Base-by-base conservation (phyloP, 2,113 vertebrate genomes). In the Dissostichus mawsoni region DNA sequence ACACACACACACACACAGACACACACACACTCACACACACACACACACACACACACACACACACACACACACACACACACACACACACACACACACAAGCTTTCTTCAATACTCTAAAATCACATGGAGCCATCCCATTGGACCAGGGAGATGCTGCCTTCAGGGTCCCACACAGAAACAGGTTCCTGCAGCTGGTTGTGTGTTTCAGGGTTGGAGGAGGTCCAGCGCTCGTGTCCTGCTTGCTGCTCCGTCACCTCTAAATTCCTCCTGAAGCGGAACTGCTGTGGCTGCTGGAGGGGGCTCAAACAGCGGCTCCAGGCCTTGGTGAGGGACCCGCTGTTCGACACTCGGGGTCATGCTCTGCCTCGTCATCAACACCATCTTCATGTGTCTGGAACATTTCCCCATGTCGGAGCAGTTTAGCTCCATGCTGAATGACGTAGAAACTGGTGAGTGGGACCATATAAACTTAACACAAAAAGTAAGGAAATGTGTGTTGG, bases 341-440 rank as follows among this genome's bases (percentile, higher is more conserved):
- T 98, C 67, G 96, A 99, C 89, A n/a, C 87, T 98, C 51, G 96
- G 94, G 23, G 97, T 98, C 92, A 94, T 96, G 41, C 92, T 97
- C 89, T 97, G 96, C 90, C 96, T 99, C 5, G 92, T 99, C 65
- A 87, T 97, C 52, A 98, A 98, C 89, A 96, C 94, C 0, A 3
- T 97, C 23, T 96, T 98, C 92, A 96, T 97, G 95, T 94, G 96
- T 73, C 96, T 97, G 96, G 96, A 96, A 41, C 97, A 98, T 36
- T 98, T 95, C 61, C 97, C 97, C 3, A 96, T 98, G 96, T 95
- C 94, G 0, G 1, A 16, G 0, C 63, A 91, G 1, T 96, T 97
- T 0, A 92, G 95, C 14, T 0, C 89, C 0, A 91, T 93, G 47
- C 91, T 97, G 52, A 2, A 0, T 0, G 78, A 94, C 33, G 94